These are phyloP conservation scores for Anguilla rostrata DNA, from an alignment of 2,113 vertebrate species.

Conservation along the genomic window DNA sequence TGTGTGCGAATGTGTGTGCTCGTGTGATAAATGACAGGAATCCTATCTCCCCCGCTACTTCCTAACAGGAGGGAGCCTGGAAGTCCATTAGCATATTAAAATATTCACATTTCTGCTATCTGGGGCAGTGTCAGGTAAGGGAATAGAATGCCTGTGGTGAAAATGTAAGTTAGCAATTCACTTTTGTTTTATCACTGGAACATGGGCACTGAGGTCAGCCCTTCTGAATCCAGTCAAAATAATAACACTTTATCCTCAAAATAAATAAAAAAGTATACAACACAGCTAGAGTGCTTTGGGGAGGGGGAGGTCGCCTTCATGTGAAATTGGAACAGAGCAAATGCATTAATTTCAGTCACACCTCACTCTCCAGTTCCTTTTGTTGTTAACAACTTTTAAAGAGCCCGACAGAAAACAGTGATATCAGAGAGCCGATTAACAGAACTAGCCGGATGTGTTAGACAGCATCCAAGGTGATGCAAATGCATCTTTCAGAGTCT, in stretches of 20 bases:
- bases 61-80: neutral
- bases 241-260: neutral
- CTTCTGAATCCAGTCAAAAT: neutral
- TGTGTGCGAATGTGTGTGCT: too few species aligned
- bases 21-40: neutral
- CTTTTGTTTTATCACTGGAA: neutral
- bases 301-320: too few species aligned
- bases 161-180: neutral
- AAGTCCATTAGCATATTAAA: neutral
- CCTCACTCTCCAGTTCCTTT: neutral
- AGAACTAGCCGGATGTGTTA: conserved; percentile 2
- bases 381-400: neutral
- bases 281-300: neutral
- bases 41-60: neutral
- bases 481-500: neutral
- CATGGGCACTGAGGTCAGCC: neutral
- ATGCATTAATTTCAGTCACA: neutral
- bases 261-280: neutral
- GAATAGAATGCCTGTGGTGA: neutral
- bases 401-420: neutral
- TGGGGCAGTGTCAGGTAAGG: neutral
- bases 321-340: neutral
- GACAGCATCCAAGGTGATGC: neutral
- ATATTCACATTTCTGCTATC: neutral
- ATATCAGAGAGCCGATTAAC: neutral